These are phyloP conservation scores for Sparidentex hasta DNA, from an alignment of 2,797 vertebrate genomes.

Conservation along the genomic window DNA sequence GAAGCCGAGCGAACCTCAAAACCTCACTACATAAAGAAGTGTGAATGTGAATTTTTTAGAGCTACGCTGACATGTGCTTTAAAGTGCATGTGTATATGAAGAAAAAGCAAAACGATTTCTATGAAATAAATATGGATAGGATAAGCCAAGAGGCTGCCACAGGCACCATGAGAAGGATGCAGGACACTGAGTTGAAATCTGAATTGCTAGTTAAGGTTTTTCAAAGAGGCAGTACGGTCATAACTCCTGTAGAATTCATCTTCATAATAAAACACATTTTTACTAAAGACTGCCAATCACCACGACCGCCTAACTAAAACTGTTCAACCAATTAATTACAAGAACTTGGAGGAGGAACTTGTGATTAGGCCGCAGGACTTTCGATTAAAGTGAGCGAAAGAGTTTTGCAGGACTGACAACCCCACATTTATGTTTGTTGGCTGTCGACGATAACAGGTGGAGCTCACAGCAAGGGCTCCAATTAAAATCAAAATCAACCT, in stretches of 20 bases:
- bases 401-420: slow-evolving; percentile 57
- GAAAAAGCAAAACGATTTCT: background rate
- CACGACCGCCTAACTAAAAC: slow-evolving; percentile 38
- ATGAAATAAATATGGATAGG: slow-evolving; percentile 5
- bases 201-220: slow-evolving; percentile 19
- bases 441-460: slow-evolving; percentile 80
- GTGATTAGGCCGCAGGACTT: slow-evolving; percentile 60
- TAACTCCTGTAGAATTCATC: slow-evolving; percentile 31
- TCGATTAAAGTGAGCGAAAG: slow-evolving; percentile 50
- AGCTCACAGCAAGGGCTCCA: slow-evolving; percentile 74
- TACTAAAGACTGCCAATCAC: slow-evolving; percentile 58
- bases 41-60: slow-evolving; percentile 21
- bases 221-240: background rate
- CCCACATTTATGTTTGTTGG: slow-evolving; percentile 73
- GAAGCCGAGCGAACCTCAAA: slow-evolving; percentile 11
- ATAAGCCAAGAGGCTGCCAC: slow-evolving; percentile 15
- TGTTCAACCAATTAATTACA: slow-evolving; percentile 67
- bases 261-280: slow-evolving; percentile 36
- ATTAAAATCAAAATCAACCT: slow-evolving; percentile 83
- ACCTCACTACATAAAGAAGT: background rate
- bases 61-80: slow-evolving; percentile 16
- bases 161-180: background rate
- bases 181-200: slow-evolving; percentile 18
- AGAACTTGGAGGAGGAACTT: slow-evolving; percentile 40
- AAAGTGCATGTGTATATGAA: slow-evolving; percentile 8